Percentiles rank a stretch among this genome's conserved stretches.
Conservation (phyloP, 2,113 vertebrate genomes). For the Oryzias celebensis region DNA sequence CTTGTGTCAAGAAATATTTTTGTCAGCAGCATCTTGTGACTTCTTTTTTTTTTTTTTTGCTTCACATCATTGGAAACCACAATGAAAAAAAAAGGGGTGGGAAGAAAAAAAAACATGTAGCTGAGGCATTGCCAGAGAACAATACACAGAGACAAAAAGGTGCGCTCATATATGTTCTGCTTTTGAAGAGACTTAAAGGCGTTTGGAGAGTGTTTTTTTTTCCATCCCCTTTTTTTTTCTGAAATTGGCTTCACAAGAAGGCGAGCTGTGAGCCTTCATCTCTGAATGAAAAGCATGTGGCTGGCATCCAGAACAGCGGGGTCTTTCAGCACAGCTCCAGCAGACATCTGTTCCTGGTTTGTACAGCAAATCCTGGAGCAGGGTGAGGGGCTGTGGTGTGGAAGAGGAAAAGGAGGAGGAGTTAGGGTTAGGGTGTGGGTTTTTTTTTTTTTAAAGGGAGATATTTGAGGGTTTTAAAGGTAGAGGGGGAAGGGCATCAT, state of each 20-base stretch:
- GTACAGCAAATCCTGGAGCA: conserved; percentile 77
- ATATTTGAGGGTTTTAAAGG: conserved; percentile 65
- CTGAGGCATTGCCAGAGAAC: conserved; percentile 21
- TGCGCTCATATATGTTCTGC: conserved; percentile 60
- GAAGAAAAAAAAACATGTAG: conserved; percentile 9
- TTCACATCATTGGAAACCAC: conserved; percentile 3
- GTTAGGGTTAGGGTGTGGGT: conserved; percentile 38
- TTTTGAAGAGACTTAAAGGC: conserved; percentile 75
- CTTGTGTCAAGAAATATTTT: conserved; percentile 24
- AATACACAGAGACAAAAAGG: conserved; percentile 51
- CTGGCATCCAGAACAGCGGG: conserved; percentile 84
- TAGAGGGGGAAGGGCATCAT: conserved; percentile 45
- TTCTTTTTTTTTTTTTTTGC: conserved; percentile 22
- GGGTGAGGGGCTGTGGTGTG: conserved; percentile 60
- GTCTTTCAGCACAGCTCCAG: conserved; percentile 81
- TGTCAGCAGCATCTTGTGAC: conserved; percentile 21
- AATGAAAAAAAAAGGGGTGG: neutral
- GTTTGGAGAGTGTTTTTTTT: conserved; percentile 73
- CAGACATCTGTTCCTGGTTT: conserved; percentile 84
- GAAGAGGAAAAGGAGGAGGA: conserved; percentile 26
- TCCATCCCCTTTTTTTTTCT: conserved; percentile 40
- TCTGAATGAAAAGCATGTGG: conserved; percentile 86
- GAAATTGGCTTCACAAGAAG: conserved; percentile 79
- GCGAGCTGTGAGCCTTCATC: conserved; percentile 81
- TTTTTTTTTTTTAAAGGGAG: conserved; percentile 34